A percentile compares a stretch with the other conserved stretches of the same genome.
phyloP scores from a whole-genome alignment of 2,888 invertebrate genomes.

The Tenodera sinensis region DNA sequence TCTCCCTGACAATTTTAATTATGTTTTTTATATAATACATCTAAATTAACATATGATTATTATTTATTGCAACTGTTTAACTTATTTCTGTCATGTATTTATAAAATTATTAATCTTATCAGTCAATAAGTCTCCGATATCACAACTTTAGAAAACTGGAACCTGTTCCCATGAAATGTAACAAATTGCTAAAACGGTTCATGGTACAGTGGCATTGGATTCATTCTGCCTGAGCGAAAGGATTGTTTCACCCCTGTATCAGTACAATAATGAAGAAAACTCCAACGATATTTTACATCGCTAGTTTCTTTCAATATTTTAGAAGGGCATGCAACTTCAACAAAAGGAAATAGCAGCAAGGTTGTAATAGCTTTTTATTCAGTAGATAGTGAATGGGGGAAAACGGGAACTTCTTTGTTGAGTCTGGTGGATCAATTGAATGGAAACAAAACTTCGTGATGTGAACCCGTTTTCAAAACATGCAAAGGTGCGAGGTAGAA shows the following conservation, averaged over 20 bases:
- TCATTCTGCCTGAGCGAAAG: not conserved
- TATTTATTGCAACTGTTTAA: no score
- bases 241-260: not conserved
- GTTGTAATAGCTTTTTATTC: not conserved
- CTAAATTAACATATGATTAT: no score
- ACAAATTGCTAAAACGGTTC: not conserved
- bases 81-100: no score
- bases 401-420: not conserved
- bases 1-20: no score
- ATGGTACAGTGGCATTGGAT: no score
- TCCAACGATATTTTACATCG: not conserved
- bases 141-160: no score
- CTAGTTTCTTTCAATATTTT: constrained; percentile 16
- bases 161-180: no score
- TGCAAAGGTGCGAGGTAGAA: not conserved
- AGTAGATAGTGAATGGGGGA: not conserved
- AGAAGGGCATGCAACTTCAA: constrained; percentile 5
- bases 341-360: not conserved
- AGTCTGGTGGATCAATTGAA: constrained; percentile 4
- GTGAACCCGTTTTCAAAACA: constrained; percentile 10
- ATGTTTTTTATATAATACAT: no score
- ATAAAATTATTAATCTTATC: no score
- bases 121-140: no score
- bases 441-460: constrained; percentile 8
- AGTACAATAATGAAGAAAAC: not conserved